Percentiles rank a stretch among this genome's conserved stretches.
Evolutionary conservation across 2,797 vertebrate genomes (phyloP).

Genomic region (Euthynnus affinis): DNA sequence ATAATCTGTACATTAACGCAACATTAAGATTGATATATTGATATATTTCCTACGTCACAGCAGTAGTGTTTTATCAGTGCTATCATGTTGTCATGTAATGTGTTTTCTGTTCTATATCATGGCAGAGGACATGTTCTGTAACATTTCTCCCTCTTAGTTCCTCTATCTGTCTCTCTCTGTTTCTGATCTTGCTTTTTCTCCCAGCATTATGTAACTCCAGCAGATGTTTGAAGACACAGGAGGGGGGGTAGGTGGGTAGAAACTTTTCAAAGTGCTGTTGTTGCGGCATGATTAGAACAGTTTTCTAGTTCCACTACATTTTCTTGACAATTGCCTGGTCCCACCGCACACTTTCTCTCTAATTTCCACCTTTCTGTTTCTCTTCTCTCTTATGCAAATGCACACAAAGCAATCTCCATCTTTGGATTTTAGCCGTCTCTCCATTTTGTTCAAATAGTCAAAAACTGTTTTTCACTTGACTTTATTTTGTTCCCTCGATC

Average conservation of each 20-base stretch:
- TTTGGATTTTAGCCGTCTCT: constrained; percentile 30
- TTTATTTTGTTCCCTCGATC: constrained; percentile 18
- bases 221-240: constrained; percentile 77
- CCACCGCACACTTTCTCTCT: constrained; percentile 48
- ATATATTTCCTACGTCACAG: too few species aligned
- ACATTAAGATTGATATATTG: too few species aligned
- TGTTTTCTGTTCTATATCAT: constrained; percentile 36
- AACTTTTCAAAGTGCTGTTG: constrained; percentile 80
- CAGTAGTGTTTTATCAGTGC: too few species aligned
- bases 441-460: constrained; percentile 32
- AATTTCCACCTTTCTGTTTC: constrained; percentile 28
- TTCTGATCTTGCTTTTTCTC: constrained; percentile 58
- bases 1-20: too few species aligned
- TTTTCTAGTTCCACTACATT: constrained; percentile 55
- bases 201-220: constrained; percentile 79
- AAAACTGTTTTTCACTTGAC: constrained; percentile 22
- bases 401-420: constrained; percentile 1
- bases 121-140: constrained; percentile 34
- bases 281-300: constrained; percentile 70
- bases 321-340: constrained; percentile 57
- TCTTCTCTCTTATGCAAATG: constrained; percentile 22
- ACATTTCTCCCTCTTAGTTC: constrained; percentile 45
- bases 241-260: constrained; percentile 47
- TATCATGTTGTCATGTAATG: constrained; percentile 8
- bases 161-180: constrained; percentile 20